Evolutionary conservation across 2,888 invertebrate species (phyloP), one percentile per base, ranked within the genome.

Genomic region (Malthinus flaveolus): DNA sequence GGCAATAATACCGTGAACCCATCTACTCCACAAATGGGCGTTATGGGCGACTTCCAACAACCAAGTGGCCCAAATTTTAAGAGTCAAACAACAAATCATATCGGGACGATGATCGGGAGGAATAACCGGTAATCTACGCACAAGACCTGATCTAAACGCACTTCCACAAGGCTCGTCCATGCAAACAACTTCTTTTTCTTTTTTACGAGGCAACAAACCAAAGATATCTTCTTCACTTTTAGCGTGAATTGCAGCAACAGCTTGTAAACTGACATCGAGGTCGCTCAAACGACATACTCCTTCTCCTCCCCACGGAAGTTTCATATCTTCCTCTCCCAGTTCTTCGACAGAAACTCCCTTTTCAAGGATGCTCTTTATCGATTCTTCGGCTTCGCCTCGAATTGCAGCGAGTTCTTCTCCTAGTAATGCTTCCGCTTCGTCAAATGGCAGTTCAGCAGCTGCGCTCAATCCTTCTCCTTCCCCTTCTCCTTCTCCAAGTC

Each of bases 11-110:
- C 68, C 67, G 49, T 68, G 69, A 7, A 76, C 68, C 77, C 76
- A 77, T 56, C 68, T 70, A 7, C 75, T 77, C 77, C 77, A 77
- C 31, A 66, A 71, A 50, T 75, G 74, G 5, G 76, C 74, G 51
- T 76, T 77, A 53, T 73, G 72, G 4, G 75, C 73, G 46, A 77
- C 74, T 63, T 77, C 74, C 13, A 74, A 52, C 10, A 76, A 53
- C 76, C 76, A 77, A 1, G 71, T 71, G 0, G 76, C 75, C 76
- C 75, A 77, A 4, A 73, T 72, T 63, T 77, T 77, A 31, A 77
- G 61, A 1, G 76, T 74, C 34, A 76, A 64, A 55, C 76, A 77
- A 49, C 77, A 77, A 9, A 76, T 71, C 0, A 70, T 71, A 52
- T 71, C 71, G 0, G 75, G 73, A 1, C 68, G 62, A 59, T 77